Base-by-base conservation (phyloP, 2,888 invertebrate genomes). In the Nasonovia ribisnigri region DNA sequence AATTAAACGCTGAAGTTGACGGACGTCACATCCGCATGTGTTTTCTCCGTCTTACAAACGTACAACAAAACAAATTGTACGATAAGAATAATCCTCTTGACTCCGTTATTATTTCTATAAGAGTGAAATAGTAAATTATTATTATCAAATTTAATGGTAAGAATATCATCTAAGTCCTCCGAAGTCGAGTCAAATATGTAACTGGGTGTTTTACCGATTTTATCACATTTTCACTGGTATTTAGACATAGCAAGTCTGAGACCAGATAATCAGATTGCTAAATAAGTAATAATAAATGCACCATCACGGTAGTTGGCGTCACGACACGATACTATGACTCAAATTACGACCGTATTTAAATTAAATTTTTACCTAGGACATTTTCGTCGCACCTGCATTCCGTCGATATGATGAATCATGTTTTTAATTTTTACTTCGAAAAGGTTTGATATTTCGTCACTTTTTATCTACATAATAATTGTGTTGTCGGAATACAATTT, bases 301-400 rank as follows among this genome's bases (percentile, higher is more conserved):
- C 36, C 6, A 8, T 77, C 6, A 20, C 54, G 54, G 77, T 77
- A 8, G 6, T 77, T 8, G 26, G 77, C 77, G 36, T 36, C 36
- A 36, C 8, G 67, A 67, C 16, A n/a, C 5, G 16, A 77, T 36
- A 67, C 67, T 67, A n/a, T 77, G 36, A 77, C 77, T 77, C 67
- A 77, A 36, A 77, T 77, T 77, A 77, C 36, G 20, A 16, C 77
- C 16, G 36, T 77, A 36, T 57, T 57, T 20, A 26, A 88, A 89
- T 57, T 60, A 29, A n/a, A 57, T 89, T 26, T 54, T 60, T 57
- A 43, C 43, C 88, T 57, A 24, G 26, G 3, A 87, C 86, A 36
- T 77, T 77, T 77, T 48, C 3, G 88, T 51, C 89, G 29, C n/a
- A 54, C 36, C 36, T 88, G 20, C 89, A 60, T 89, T 89, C 89